Percentiles rank a stretch among this genome's conserved stretches.
Conservation (phyloP, 2,113 vertebrate species). For the Anguilla rostrata region DNA sequence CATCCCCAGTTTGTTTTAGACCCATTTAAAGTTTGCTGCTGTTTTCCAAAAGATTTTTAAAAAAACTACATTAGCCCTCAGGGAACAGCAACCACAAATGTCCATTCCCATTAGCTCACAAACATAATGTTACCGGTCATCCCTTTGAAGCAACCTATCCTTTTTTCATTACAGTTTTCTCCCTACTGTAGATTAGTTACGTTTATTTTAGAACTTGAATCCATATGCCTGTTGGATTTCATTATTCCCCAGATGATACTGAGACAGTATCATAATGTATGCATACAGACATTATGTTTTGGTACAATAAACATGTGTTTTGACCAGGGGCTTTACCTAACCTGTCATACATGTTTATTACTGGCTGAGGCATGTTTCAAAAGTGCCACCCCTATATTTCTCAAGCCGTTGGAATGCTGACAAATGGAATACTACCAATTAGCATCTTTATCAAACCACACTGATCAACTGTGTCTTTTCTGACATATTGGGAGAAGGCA, state of each 20-base stretch:
- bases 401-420: conserved; percentile 66
- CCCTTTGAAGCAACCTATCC: conserved; percentile 79
- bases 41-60: conserved; percentile 48
- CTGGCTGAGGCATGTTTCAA: conserved; percentile 99
- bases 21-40: conserved; percentile 62
- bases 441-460: conserved; percentile 47
- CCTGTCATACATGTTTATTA: conserved; percentile 99
- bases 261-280: conserved; percentile 98
- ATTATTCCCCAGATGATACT: conserved; percentile 99
- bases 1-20: conserved; percentile 42
- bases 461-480: conserved; percentile 53
- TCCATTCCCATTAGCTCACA: conserved; percentile 97
- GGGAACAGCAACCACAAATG: conserved; percentile 85
- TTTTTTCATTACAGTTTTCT: conserved; percentile 95
- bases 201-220: conserved; percentile 96
- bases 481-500: conserved; percentile 61
- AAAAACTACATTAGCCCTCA: conserved; percentile 48
- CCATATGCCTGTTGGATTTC: conserved; percentile 99
- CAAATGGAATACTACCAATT: conserved; percentile 63
- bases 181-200: conserved; percentile 94
- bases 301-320: conserved; percentile 99
- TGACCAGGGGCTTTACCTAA: conserved; percentile 88
- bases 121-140: conserved; percentile 93
- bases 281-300: conserved; percentile 99
- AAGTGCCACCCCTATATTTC: conserved; percentile 99